phyloP scores from a whole-genome alignment of 2,888 invertebrate species.

The Cristatella mucedo region DNA sequence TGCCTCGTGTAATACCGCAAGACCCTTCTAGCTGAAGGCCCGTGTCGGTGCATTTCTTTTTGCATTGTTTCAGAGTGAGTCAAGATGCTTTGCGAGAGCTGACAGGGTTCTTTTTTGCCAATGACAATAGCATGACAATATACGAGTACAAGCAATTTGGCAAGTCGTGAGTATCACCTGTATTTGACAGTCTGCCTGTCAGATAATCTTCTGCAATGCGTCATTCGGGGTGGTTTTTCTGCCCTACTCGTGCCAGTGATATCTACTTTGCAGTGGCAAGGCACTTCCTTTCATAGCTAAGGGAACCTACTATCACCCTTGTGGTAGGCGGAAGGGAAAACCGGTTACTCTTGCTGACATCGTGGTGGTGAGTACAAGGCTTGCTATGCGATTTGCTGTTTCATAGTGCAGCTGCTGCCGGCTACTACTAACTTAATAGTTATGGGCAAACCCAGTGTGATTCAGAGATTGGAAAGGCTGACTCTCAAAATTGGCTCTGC shows the following conservation, averaged over 20 bases:
- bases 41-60: background rate
- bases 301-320: conserved; percentile 21
- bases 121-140: conserved; percentile 33
- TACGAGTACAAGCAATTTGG: conserved; percentile 37
- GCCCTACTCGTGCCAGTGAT: background rate
- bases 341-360: conserved; percentile 28
- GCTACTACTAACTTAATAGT: too few species aligned
- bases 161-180: conserved; percentile 23
- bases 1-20: too few species aligned
- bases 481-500: too few species aligned
- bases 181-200: background rate
- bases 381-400: too few species aligned
- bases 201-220: background rate
- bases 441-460: too few species aligned
- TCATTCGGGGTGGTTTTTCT: too few species aligned
- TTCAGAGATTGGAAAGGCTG: too few species aligned
- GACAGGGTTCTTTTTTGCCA: conserved; percentile 34
- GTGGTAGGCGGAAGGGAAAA: conserved; percentile 20
- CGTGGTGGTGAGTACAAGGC: conserved; percentile 22
- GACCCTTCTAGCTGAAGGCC: too few species aligned
- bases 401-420: too few species aligned
- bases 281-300: conserved; percentile 32
- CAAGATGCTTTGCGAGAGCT: conserved; percentile 35
- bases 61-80: conserved; percentile 22
- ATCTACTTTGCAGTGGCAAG: conserved; percentile 22